These are phyloP conservation scores for Stichodactyla mertensii DNA, from an alignment of 64 coral and sea anemone species.

Conservation along the genomic window DNA sequence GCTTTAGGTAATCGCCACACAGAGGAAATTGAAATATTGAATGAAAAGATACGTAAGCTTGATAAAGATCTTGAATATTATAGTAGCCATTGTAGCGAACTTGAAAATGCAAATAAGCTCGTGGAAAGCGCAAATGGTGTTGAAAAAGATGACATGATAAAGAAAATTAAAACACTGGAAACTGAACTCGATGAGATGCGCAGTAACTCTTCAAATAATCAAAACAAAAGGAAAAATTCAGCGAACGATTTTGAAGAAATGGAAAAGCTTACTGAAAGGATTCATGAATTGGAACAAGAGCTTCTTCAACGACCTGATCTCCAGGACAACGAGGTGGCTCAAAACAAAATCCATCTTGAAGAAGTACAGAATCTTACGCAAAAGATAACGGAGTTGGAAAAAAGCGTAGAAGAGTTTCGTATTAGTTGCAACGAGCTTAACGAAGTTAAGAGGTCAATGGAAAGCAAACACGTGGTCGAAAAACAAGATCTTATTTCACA, in stretches of 20 bases:
- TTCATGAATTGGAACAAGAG: slow-evolving; percentile 1
- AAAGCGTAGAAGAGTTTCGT: slow-evolving; percentile 35
- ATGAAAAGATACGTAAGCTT: slow-evolving; percentile 28
- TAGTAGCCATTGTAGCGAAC: slow-evolving; percentile 21
- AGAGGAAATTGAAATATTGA: slow-evolving; percentile 22
- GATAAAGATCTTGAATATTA: slow-evolving; percentile 50
- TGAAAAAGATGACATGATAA: slow-evolving; percentile 31
- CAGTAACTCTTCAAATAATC: neutral
- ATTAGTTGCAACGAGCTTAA: slow-evolving; percentile 37
- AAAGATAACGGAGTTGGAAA: slow-evolving; percentile 37
- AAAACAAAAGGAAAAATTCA: slow-evolving; percentile 9
- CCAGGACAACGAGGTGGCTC: neutral
- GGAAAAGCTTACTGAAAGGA: slow-evolving; percentile 6
- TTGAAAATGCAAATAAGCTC: slow-evolving; percentile 33
- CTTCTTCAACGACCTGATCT: neutral
- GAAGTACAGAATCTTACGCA: slow-evolving; percentile 35
- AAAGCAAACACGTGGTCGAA: slow-evolving; percentile 48
- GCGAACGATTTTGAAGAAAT: slow-evolving; percentile 2
- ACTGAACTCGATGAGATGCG: slow-evolving; percentile 19
- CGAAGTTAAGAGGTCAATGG: slow-evolving; percentile 45
- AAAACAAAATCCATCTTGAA: neutral
- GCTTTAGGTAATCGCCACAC: slow-evolving; percentile 37
- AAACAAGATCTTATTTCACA: slow-evolving; percentile 22
- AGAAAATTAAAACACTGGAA: neutral
- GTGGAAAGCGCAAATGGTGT: neutral